Conservation (phyloP, 2,113 vertebrate genomes). For the Nerophis lumbriciformis region DNA sequence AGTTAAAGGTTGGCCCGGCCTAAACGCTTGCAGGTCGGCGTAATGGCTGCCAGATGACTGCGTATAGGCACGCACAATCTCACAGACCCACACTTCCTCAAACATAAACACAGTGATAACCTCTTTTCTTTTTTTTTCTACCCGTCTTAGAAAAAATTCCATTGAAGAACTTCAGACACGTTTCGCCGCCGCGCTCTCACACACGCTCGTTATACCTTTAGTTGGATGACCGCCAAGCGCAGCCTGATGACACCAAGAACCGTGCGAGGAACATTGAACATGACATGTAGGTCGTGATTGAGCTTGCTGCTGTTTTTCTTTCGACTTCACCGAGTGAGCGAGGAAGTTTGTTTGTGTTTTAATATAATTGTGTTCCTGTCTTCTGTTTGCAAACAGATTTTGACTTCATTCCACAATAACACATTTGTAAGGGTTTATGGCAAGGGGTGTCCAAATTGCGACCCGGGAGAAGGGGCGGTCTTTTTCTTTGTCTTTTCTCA, state of each 20-base stretch:
- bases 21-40: conserved; percentile 75
- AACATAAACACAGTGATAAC: conserved; percentile 63
- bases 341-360: neutral
- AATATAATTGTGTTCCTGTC: neutral
- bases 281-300: conserved; percentile 26
- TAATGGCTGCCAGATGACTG: conserved; percentile 77
- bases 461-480: too few relatives aligned
- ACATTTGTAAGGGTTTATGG: neutral
- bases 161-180: conserved; percentile 41
- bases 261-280: conserved; percentile 49
- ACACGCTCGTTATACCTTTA: conserved; percentile 41
- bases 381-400: neutral
- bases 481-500: too few relatives aligned
- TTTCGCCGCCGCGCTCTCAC: conserved; percentile 27
- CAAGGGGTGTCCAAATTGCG: too few relatives aligned
- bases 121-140: conserved; percentile 26
- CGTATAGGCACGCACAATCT: conserved; percentile 31
- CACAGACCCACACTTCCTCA: conserved; percentile 42
- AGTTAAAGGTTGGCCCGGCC: conserved; percentile 72
- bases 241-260: conserved; percentile 46
- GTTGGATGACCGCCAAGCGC: conserved; percentile 45
- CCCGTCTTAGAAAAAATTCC: conserved; percentile 52
- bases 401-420: neutral
- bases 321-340: neutral
- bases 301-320: conserved; percentile 16